Evolutionary conservation across 2,888 invertebrate genomes (phyloP).

Genomic region (Mythimna vitellina): DNA sequence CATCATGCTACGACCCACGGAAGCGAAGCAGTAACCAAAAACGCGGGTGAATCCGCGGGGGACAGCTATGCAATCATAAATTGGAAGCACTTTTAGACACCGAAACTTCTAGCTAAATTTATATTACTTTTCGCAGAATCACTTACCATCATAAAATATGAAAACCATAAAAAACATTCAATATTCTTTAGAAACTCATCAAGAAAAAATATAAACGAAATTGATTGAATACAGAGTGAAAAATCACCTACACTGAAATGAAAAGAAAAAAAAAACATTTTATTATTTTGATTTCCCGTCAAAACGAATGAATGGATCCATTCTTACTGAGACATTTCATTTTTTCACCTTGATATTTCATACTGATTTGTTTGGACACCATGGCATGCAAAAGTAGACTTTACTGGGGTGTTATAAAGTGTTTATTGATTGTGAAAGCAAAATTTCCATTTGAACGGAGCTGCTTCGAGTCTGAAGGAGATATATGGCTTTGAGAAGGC

Average conservation of each 20-base stretch:
- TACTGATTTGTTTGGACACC: conserved; percentile 58
- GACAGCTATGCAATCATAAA: neutral
- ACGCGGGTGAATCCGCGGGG: too few species aligned
- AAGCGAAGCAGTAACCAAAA: too few species aligned
- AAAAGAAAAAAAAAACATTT: conserved; percentile 62
- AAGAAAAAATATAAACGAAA: conserved; percentile 39
- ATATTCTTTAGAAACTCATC: conserved; percentile 40
- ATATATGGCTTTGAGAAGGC: conserved; percentile 79
- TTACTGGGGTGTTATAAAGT: conserved; percentile 59
- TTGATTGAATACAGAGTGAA: conserved; percentile 58
- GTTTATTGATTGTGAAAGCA: conserved; percentile 52
- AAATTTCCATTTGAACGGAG: conserved; percentile 77
- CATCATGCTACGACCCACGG: too few species aligned
- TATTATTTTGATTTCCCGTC: conserved; percentile 68
- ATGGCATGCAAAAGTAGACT: conserved; percentile 50
- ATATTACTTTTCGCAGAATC: conserved; percentile 1
- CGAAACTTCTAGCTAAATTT: neutral
- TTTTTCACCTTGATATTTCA: conserved; percentile 68
- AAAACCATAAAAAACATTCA: conserved; percentile 11
- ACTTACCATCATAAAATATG: conserved; percentile 20
- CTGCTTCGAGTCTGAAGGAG: conserved; percentile 72
- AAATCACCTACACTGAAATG: conserved; percentile 56
- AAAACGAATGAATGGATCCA: conserved; percentile 69
- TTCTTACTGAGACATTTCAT: conserved; percentile 69
- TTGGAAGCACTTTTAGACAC: neutral